Conservation (phyloP, 2,888 invertebrate species). For the Cataglyphis cursor region DNA sequence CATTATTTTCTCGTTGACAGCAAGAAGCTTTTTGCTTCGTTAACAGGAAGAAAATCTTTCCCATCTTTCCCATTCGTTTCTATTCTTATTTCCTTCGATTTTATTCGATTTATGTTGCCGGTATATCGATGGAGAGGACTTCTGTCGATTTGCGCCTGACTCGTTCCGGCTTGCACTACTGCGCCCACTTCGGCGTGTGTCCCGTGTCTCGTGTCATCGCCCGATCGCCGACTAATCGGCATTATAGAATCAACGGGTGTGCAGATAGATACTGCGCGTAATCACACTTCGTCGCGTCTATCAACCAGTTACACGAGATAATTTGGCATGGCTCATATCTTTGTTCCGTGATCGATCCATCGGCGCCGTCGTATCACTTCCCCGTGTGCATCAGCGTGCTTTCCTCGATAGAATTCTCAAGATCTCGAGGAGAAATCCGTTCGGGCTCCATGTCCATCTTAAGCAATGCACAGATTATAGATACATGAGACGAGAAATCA, state of each 20-base stretch:
- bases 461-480: background rate
- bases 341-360: background rate
- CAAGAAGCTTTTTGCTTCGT: background rate
- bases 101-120: background rate
- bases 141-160: constrained; percentile 41
- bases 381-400: constrained; percentile 30
- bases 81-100: background rate
- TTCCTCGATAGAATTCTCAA: constrained; percentile 6
- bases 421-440: constrained; percentile 1
- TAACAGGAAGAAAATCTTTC: background rate
- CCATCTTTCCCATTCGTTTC: background rate
- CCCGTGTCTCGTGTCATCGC: background rate
- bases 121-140: constrained; percentile 7
- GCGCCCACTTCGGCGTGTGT: constrained; percentile 8
- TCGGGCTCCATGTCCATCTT: background rate
- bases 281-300: constrained; percentile 45
- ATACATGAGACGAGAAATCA: background rate
- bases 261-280: constrained; percentile 49
- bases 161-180: background rate
- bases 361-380: background rate
- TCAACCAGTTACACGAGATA: constrained; percentile 49
- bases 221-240: background rate
- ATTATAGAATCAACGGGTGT: constrained; percentile 41
- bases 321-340: constrained; percentile 42
- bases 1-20: background rate